Base-by-base conservation (phyloP, 2,113 vertebrate genomes). In the Thalassoma bifasciatum region DNA sequence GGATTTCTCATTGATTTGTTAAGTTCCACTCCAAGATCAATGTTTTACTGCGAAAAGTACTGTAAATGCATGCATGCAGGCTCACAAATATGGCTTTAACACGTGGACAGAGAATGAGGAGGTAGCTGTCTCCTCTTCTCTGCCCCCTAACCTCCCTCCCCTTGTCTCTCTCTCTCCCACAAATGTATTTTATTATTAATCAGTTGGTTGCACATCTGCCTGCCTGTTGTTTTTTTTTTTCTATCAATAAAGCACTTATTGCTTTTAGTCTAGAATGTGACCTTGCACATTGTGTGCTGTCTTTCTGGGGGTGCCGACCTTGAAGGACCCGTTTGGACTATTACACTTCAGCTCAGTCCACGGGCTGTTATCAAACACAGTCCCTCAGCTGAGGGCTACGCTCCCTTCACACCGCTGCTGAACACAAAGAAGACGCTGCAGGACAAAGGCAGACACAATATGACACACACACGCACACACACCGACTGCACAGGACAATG, bases 201-300 rank as follows among this genome's bases (percentile, higher is more conserved):
- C 86, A 93, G 88, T 88, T 83, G 79, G 77, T 90, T 86, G 88
- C 88, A 91, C 90, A 92, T 92, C 91, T 92, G 88, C 86, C 67
- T 88, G 90, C 86, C 89, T 92, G 89, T 81, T 91, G 79, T 82
- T 76, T 74, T 30, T n/a, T n/a, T 84, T 82, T 75, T 70, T 92
- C 91, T 95, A 93, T 96, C 96, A 96, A 96, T 96, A 96, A 95
- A 96, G 94, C 94, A 95, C 94, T 95, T 96, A 95, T 95, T 95
- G 94, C 95, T 95, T 95, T 95, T 93, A 95, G 94, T 94, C 92
- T 86, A 88, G 92, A 92, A 94, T 92, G 89, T 94, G 95, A 96
- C 96, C 95, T 96, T 95, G 94, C 82, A 87, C 51, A 47, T 64
- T 91, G 92, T 89, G 91, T 92, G 86, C 87, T 75, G 90, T 93